Evolutionary conservation across 2,888 invertebrate species (phyloP).

Genomic region (Nemurella pictetii): DNA sequence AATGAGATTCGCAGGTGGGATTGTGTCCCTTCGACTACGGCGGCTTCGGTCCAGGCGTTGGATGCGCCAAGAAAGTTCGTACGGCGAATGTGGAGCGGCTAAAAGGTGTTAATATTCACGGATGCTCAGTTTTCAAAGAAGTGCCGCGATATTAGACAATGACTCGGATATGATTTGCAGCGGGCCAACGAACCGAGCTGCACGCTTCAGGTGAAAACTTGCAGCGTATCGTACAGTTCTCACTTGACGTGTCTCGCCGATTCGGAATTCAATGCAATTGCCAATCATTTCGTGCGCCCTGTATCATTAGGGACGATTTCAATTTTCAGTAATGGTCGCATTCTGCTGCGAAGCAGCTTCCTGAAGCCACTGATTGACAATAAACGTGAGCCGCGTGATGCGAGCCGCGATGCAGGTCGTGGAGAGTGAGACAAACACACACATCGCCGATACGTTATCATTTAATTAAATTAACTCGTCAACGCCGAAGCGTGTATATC

Average conservation of each 20-base stretch:
- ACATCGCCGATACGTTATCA: background rate
- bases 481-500: background rate
- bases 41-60: background rate
- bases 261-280: background rate
- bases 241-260: too few relatives aligned
- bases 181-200: background rate
- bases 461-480: background rate
- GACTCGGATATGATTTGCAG: background rate
- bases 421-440: too few relatives aligned
- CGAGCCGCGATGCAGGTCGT: background rate
- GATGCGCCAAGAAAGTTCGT: too few relatives aligned
- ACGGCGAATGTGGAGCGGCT: slow-evolving; percentile 10
- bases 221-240: too few relatives aligned
- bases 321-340: background rate
- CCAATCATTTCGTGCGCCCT: background rate
- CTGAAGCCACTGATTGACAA: background rate
- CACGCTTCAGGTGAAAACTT: background rate
- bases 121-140: background rate
- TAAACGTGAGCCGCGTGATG: background rate
- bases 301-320: background rate
- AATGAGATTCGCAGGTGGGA: background rate
- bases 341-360: background rate
- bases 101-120: slow-evolving; percentile 13
- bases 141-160: background rate
- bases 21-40: background rate